A percentile compares a stretch with the other conserved stretches of the same genome.
phyloP scores from a whole-genome alignment of 2,888 invertebrate genomes.

The Dyspetes luteomarginatus region DNA sequence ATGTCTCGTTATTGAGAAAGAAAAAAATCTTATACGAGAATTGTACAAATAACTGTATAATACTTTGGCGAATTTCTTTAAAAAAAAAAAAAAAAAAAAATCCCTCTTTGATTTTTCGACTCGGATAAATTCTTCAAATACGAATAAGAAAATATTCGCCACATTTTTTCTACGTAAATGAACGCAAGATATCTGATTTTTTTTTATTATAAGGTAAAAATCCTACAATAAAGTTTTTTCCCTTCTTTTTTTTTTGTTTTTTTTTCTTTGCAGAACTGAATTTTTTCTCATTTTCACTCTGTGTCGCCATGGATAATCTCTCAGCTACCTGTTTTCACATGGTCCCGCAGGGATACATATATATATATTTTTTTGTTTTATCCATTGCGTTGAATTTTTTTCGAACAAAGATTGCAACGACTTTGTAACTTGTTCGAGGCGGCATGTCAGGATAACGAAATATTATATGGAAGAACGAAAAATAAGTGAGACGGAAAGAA shows the following conservation, averaged over 20 bases:
- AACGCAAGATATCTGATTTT: slow-evolving; percentile 60
- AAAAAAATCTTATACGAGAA: too few relatives aligned
- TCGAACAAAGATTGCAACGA: slow-evolving; percentile 25
- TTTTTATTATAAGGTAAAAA: slow-evolving; percentile 76
- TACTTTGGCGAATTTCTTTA: too few relatives aligned
- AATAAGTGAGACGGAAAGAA: slow-evolving; percentile 33
- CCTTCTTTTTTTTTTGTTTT: slow-evolving; percentile 17
- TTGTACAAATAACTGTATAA: too few relatives aligned
- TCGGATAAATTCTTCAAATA: too few relatives aligned
- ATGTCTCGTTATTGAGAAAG: too few relatives aligned
- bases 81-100: too few relatives aligned
- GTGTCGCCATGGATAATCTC: slow-evolving; percentile 42
- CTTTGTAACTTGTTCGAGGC: slow-evolving; percentile 47
- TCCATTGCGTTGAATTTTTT: slow-evolving; percentile 45
- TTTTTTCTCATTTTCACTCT: slow-evolving; percentile 34
- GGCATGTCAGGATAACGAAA: slow-evolving; percentile 51
- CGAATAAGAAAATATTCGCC: slow-evolving; percentile 6
- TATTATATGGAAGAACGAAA: slow-evolving; percentile 48
- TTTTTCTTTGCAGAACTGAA: background rate
- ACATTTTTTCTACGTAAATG: slow-evolving; percentile 49
- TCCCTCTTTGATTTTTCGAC: too few relatives aligned
- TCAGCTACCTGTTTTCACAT: slow-evolving; percentile 45
- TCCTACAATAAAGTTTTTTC: slow-evolving; percentile 72
- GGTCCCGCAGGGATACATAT: slow-evolving; percentile 45
- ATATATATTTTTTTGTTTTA: too few relatives aligned